A percentile compares a stretch with the other conserved stretches of the same genome.
These are phyloP conservation scores for human DNA, from an alignment of 2,113 vertebrate genomes.

Conservation along the genomic window DNA sequence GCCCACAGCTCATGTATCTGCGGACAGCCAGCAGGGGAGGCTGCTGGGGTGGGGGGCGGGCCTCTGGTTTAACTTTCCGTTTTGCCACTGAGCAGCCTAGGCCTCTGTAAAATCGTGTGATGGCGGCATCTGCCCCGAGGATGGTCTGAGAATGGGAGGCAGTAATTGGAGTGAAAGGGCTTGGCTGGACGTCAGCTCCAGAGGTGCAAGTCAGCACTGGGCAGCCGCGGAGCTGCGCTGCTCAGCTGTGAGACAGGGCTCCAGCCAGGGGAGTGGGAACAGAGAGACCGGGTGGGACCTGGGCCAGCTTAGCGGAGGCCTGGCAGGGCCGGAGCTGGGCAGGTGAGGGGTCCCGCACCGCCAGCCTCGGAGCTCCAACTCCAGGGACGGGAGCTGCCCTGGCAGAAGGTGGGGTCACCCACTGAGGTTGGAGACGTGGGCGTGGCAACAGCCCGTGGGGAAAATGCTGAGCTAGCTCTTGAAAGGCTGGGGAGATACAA, in stretches of 20 bases:
- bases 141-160: not conserved
- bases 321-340: not conserved
- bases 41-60: not conserved
- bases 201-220: too few relatives aligned
- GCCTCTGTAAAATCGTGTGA: not conserved
- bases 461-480: not conserved
- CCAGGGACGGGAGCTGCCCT: too few relatives aligned
- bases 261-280: too few relatives aligned
- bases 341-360: not conserved
- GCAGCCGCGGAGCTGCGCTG: fast-evolving
- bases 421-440: not conserved
- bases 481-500: not conserved
- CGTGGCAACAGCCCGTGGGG: too few relatives aligned
- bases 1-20: too few relatives aligned
- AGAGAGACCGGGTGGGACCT: not conserved
- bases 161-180: fast-evolving
- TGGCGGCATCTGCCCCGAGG: too few relatives aligned
- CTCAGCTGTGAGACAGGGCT: not conserved
- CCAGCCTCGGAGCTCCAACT: not conserved
- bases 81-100: not conserved
- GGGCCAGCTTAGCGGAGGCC: not conserved
- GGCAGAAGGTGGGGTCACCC: not conserved
- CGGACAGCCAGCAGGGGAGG: too few relatives aligned
- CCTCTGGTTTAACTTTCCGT: not conserved
- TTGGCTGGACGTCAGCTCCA: not conserved